Evolutionary conservation across 1,140 invertebrate genomes (phyloP).

Genomic region (Diploscapter pachys): DNA sequence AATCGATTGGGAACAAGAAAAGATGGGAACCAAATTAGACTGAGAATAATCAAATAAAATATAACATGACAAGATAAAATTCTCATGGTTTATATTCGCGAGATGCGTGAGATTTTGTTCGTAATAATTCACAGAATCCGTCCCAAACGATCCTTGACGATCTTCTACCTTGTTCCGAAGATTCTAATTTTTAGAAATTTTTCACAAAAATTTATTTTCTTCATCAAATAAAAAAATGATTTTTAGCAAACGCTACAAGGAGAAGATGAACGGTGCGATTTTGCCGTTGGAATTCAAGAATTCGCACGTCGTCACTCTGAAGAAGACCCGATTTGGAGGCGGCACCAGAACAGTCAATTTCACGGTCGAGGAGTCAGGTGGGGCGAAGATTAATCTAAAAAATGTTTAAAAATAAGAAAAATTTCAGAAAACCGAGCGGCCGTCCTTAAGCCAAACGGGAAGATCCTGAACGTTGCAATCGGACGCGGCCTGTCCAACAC

Average conservation of each 20-base stretch:
- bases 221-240: too few species aligned
- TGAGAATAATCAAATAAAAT: background rate
- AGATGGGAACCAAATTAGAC: background rate
- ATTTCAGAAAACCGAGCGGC: background rate
- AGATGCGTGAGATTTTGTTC: too few species aligned
- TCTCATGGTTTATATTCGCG: too few species aligned
- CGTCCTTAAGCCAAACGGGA: slow-evolving; percentile 61
- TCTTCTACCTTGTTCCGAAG: background rate
- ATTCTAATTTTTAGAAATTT: too few species aligned
- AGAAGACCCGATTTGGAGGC: slow-evolving; percentile 41
- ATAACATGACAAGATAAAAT: too few species aligned
- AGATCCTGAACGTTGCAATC: slow-evolving; percentile 67
- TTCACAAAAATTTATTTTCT: too few species aligned
- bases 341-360: slow-evolving; percentile 37
- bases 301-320: slow-evolving; percentile 44
- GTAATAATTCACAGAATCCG: too few species aligned
- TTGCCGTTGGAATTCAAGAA: slow-evolving; percentile 46
- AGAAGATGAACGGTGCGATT: slow-evolving; percentile 32
- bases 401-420: background rate
- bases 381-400: slow-evolving; percentile 1
- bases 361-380: slow-evolving; percentile 12
- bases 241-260: slow-evolving; percentile 54
- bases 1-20: too few species aligned
- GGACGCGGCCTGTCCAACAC: slow-evolving; percentile 67
- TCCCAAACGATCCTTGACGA: too few species aligned